Conservation (phyloP, 2,888 invertebrate species). For the Caenorhabditis sp. region DNA sequence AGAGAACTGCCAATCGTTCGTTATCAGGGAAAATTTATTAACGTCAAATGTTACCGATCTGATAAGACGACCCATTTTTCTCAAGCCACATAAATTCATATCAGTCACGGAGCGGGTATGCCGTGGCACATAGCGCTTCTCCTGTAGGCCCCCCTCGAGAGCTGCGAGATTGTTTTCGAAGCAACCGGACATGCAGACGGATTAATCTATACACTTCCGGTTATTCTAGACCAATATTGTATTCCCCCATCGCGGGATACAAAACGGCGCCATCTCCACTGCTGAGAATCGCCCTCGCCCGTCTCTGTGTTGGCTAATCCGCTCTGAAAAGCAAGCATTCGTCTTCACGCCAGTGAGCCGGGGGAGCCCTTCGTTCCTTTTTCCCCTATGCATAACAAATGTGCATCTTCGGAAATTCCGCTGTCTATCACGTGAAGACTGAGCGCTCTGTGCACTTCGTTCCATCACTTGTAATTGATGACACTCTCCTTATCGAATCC, state of each 20-base stretch:
- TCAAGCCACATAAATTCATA: slow-evolving; percentile 19
- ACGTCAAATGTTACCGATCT: slow-evolving; percentile 37
- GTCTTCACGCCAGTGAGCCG: slow-evolving; percentile 11
- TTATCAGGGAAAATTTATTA: slow-evolving; percentile 31
- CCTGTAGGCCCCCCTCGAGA: slow-evolving; percentile 13
- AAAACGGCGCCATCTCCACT: slow-evolving; percentile 11
- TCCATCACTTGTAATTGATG: slow-evolving; percentile 1
- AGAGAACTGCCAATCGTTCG: slow-evolving; percentile 23
- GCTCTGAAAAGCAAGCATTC: slow-evolving; percentile 22
- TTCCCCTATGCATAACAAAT: slow-evolving; percentile 54
- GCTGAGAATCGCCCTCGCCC: background rate
- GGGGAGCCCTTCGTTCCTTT: background rate
- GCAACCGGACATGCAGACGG: background rate
- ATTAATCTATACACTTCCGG: background rate
- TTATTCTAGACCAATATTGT: background rate
- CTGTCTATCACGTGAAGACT: slow-evolving; percentile 47
- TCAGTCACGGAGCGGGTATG: slow-evolving; percentile 33
- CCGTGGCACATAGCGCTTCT: slow-evolving; percentile 19
- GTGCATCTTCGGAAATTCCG: slow-evolving; percentile 11
- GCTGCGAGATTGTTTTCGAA: slow-evolving; percentile 11
- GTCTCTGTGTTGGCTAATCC: slow-evolving; percentile 28
- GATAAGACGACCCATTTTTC: slow-evolving; percentile 13
- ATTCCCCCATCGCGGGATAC: background rate
- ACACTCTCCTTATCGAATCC: background rate
- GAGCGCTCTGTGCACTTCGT: slow-evolving; percentile 18